Evolutionary conservation across 1,140 invertebrate genomes (phyloP).

Genomic region (Trialeurodes vaporariorum): DNA sequence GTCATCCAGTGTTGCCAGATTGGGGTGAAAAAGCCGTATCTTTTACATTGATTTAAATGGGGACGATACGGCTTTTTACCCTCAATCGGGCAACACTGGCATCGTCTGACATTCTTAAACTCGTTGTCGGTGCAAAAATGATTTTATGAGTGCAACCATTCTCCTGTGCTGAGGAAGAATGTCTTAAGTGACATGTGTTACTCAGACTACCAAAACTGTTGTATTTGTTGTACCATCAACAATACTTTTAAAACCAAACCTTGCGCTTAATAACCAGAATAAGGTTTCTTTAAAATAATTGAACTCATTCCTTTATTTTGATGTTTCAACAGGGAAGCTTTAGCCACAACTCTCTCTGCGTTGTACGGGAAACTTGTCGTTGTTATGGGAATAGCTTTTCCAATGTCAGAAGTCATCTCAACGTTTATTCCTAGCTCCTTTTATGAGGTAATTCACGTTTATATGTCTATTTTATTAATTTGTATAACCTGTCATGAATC

Average conservation of each 20-base stretch:
- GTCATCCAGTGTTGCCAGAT: too few species aligned
- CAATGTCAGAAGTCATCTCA: slow-evolving; percentile 82
- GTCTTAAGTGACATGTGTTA: neutral
- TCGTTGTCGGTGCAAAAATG: neutral
- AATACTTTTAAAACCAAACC: neutral
- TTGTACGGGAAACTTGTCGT: slow-evolving; percentile 88
- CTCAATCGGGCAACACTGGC: too few species aligned
- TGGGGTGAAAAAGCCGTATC: too few species aligned
- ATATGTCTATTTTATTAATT: too few species aligned
- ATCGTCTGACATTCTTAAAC: too few species aligned
- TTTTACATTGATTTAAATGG: too few species aligned
- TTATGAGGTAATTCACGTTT: slow-evolving; percentile 75
- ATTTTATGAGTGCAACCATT: neutral
- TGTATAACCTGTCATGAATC: too few species aligned
- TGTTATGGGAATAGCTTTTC: slow-evolving; percentile 88
- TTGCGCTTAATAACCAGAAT: too few species aligned
- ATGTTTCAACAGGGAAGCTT: slow-evolving; percentile 52
- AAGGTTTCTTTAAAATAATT: slow-evolving; percentile 9
- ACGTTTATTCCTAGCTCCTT: slow-evolving; percentile 83
- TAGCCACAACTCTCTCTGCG: slow-evolving; percentile 77
- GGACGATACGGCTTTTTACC: too few species aligned
- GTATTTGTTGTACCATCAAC: neutral
- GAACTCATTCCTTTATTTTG: slow-evolving; percentile 20
- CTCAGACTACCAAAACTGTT: neutral
- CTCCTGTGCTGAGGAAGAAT: neutral